phyloP scores from a whole-genome alignment of 2,888 invertebrate species.

The Miltochrista miniata region DNA sequence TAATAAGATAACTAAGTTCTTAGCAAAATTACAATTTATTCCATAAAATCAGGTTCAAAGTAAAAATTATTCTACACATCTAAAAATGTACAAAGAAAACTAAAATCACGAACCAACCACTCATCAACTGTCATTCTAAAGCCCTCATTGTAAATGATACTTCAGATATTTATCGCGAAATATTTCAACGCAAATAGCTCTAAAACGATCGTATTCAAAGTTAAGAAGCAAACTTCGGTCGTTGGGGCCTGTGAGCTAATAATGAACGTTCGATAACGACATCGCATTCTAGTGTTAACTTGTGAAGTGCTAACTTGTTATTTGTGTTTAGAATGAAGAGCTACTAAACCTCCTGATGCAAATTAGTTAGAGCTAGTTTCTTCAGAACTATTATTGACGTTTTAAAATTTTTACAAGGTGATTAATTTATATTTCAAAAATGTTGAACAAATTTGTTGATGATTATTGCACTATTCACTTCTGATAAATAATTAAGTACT shows the following conservation, averaged over 20 bases:
- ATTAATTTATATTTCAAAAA: no score
- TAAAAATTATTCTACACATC: no score
- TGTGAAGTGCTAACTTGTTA: constrained; percentile 29
- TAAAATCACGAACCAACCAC: neutral
- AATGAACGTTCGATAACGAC: constrained; percentile 44
- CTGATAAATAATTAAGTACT: no score
- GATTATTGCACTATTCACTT: no score
- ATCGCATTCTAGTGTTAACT: constrained; percentile 35
- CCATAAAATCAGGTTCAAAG: no score
- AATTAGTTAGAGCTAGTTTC: neutral
- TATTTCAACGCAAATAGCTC: constrained; percentile 37
- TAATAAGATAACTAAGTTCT: no score
- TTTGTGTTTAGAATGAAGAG: constrained; percentile 15
- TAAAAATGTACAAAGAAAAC: neutral
- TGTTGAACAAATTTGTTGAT: no score
- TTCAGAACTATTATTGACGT: neutral
- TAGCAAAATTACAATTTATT: no score
- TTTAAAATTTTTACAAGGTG: no score
- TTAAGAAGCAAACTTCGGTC: constrained; percentile 43
- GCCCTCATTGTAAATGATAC: constrained; percentile 20
- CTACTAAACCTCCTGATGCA: neutral
- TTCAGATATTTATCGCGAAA: constrained; percentile 26
- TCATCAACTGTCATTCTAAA: constrained; percentile 12
- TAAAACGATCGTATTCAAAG: constrained; percentile 38
- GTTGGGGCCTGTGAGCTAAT: constrained; percentile 37